A percentile compares a stretch with the other conserved stretches of the same genome.
Evolutionary conservation across 2,113 vertebrate species (phyloP).

Genomic region (Panurus biarmicus): DNA sequence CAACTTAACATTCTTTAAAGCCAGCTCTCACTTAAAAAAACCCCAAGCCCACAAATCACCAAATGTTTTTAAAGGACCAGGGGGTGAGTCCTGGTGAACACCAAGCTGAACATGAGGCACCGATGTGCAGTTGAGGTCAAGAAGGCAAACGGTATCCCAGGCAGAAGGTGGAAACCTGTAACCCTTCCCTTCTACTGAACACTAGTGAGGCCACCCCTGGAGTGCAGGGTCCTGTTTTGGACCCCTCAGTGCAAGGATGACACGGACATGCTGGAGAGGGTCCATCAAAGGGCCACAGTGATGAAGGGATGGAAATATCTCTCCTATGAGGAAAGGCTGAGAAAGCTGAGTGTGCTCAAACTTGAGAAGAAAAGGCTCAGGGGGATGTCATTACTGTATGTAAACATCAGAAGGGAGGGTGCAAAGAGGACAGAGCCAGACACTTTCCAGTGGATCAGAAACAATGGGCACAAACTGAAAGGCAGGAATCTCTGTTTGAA

Average conservation of each 20-base stretch:
- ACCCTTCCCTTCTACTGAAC: not conserved
- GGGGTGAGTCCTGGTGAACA: not conserved
- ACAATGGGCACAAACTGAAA: not conserved
- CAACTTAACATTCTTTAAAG: not conserved
- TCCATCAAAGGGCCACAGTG: not conserved
- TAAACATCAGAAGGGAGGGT: not conserved
- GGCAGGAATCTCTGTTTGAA: not conserved
- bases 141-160: not conserved
- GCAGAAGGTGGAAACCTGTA: not conserved
- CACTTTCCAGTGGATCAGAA: not conserved
- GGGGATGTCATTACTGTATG: not conserved
- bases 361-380: not conserved
- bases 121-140: not conserved
- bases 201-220: not conserved
- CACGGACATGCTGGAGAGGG: not conserved
- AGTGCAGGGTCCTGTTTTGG: not conserved
- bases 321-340: not conserved
- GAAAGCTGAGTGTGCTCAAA: not conserved
- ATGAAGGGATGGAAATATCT: not conserved
- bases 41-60: not conserved
- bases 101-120: not conserved
- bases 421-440: not conserved
- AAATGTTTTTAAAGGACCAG: not conserved
- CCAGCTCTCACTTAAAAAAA: not conserved
- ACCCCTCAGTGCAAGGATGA: not conserved